These are phyloP conservation scores for Argynnis bischoffii DNA, from an alignment of 2,888 invertebrate species.

Conservation along the genomic window DNA sequence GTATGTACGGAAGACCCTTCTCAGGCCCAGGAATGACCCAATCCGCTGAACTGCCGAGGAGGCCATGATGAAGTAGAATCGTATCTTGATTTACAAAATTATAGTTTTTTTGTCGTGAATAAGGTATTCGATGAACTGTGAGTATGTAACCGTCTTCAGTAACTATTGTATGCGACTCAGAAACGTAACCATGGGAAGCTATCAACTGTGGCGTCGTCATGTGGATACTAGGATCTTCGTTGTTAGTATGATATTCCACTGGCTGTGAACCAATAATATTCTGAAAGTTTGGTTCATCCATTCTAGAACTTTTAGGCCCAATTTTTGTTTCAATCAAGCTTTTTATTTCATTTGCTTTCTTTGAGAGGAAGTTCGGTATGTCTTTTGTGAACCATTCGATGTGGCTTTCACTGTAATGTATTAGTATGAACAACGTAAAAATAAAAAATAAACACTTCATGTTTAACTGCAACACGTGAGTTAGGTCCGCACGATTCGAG, in stretches of 20 bases:
- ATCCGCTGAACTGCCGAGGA: conserved; percentile 89
- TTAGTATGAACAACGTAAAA: conserved; percentile 52
- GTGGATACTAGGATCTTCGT: conserved; percentile 60
- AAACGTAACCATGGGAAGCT: conserved; percentile 84
- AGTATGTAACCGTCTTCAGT: conserved; percentile 93
- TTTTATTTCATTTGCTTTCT: conserved; percentile 58
- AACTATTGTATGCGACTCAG: conserved; percentile 86
- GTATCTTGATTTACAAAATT: conserved; percentile 64
- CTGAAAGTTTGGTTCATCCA: conserved; percentile 49
- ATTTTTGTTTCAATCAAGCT: conserved; percentile 61
- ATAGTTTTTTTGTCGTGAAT: conserved; percentile 62
- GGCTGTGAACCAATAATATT: conserved; percentile 54
- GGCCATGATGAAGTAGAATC: conserved; percentile 90
- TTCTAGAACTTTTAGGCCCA: conserved; percentile 52
- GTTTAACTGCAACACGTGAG: conserved; percentile 27
- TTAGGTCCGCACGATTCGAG: conserved; percentile 1
- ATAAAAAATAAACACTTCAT: conserved; percentile 60
- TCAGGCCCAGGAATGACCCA: conserved; percentile 88
- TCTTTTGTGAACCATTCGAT: conserved; percentile 58
- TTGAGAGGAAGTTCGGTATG: conserved; percentile 56
- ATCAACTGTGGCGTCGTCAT: conserved; percentile 74
- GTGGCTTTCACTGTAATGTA: conserved; percentile 54
- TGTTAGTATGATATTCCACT: conserved; percentile 48
- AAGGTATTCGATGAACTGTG: conserved; percentile 91
- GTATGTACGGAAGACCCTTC: conserved; percentile 84